Evolutionary conservation across 2,113 vertebrate species (phyloP).

Genomic region (Dicentrarchus labrax): DNA sequence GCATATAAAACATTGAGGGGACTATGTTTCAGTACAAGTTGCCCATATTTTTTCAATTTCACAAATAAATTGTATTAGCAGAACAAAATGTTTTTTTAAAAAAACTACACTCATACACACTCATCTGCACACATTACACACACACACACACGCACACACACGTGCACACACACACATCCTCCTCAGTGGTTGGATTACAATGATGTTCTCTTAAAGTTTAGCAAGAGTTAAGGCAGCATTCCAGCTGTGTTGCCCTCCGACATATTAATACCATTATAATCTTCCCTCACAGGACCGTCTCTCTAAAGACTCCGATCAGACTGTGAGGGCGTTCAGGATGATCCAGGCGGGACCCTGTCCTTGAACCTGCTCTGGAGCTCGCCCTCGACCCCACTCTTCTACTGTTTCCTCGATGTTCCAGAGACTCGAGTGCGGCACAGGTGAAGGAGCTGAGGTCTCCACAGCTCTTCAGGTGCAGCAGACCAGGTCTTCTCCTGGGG

Average conservation of each 20-base stretch:
- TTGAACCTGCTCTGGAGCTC: conserved; percentile 32
- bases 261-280: no score
- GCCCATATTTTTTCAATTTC: neutral
- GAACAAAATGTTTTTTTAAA: neutral
- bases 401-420: conserved; percentile 16
- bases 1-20: neutral
- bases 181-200: conserved; percentile 1
- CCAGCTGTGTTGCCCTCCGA: neutral
- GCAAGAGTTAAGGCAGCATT: neutral
- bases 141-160: neutral
- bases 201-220: neutral
- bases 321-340: conserved; percentile 83
- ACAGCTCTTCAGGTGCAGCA: conserved; percentile 87
- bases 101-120: neutral
- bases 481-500: conserved; percentile 61
- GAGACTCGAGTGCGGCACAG: conserved; percentile 41
- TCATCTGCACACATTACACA: neutral
- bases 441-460: conserved; percentile 89
- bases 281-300: conserved; percentile 86
- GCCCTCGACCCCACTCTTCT: conserved; percentile 55
- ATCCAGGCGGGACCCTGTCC: conserved; percentile 43
- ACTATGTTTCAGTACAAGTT: neutral
- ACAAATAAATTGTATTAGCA: neutral
- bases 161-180: neutral
- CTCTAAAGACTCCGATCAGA: conserved; percentile 85